Evolutionary conservation across 2,113 vertebrate species (phyloP), one percentile per base, ranked within the genome.

Genomic region (Grantiella picta): DNA sequence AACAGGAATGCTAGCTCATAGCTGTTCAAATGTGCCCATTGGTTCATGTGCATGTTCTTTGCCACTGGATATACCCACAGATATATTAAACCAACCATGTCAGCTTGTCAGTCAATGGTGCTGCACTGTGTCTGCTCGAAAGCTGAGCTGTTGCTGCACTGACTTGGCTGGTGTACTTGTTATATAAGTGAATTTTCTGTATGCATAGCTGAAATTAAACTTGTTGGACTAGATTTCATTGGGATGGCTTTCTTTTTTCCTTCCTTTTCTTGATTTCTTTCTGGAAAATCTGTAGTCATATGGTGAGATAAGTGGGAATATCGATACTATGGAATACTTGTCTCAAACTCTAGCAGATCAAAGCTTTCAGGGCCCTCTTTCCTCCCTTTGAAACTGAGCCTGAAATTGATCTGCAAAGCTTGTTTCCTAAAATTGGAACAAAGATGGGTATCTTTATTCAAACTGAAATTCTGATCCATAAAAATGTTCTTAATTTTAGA

Each of bases 71-170:
- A 8, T 25, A 12, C 29, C 2, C 5, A 47, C 16, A 52, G 1
- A 11, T 6, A 0, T 5, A 28, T 40, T 42, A 92, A 86, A 50
- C 50, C 54, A 65, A 15, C 53, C 25, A 1, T 31, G 3, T 29
- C 3, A 0, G 45, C 49, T 29, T 44, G 4, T 38, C 69, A 71
- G 23, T 38, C 1, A 0, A 2, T 56, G 61, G 12, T 47, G 54
- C 7, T 84, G 27, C 38, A 3, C 8, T 23, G 31, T 45, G 15
- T 11, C 11, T 73, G 35, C 65, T 84, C 16, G 2, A 11, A 49
- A 5, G 5, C 15, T 38, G 28, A 45, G 42, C 11, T 54, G 40
- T 28, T 68, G 42, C 53, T 75, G 65, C 28, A 4, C 45, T 53
- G 70, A 15, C 31, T 52, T 63, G 77, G 20, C 40, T 72, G 50